A percentile compares a stretch with the other conserved stretches of the same genome.
Conservation (phyloP, 2,888 invertebrate genomes). For the Diploptera punctata region DNA sequence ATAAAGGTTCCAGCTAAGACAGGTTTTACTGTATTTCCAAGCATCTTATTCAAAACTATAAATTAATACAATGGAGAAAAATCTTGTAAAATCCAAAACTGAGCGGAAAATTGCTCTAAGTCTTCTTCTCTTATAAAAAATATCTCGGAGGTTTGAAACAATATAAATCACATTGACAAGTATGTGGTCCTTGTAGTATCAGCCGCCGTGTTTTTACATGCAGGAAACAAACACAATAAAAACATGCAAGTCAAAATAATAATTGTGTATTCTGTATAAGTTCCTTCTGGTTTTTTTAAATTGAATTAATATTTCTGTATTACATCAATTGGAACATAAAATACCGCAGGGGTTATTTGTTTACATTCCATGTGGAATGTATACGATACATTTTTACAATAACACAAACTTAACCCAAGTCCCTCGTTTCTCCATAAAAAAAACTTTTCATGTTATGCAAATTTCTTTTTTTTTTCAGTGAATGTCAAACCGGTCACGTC, state of each 20-base stretch:
- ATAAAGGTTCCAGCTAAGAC: no score
- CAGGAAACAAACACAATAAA: neutral
- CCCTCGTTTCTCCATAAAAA: conserved; percentile 19
- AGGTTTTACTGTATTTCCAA: no score
- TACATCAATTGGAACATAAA: conserved; percentile 17
- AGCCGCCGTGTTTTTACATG: no score
- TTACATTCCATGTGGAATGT: conserved; percentile 25
- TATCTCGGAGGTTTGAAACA: no score
- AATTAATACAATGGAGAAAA: no score
- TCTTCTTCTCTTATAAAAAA: no score
- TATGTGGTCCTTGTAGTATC: no score
- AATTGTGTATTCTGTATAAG: conserved; percentile 19
- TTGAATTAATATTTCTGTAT: conserved; percentile 22
- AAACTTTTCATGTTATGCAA: conserved; percentile 26
- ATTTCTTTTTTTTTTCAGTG: conserved; percentile 12
- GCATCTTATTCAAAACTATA: no score
- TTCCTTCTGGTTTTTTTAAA: conserved; percentile 4
- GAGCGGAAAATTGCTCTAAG: no score
- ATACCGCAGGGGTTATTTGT: conserved; percentile 16
- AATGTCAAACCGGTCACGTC: conserved; percentile 24
- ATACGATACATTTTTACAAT: conserved; percentile 29
- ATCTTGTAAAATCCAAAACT: no score
- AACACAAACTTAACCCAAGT: conserved; percentile 11
- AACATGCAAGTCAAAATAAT: conserved; percentile 18
- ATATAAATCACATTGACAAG: no score